Base-by-base conservation (phyloP, 1,140 invertebrate genomes). In the Callitettix versicolor region DNA sequence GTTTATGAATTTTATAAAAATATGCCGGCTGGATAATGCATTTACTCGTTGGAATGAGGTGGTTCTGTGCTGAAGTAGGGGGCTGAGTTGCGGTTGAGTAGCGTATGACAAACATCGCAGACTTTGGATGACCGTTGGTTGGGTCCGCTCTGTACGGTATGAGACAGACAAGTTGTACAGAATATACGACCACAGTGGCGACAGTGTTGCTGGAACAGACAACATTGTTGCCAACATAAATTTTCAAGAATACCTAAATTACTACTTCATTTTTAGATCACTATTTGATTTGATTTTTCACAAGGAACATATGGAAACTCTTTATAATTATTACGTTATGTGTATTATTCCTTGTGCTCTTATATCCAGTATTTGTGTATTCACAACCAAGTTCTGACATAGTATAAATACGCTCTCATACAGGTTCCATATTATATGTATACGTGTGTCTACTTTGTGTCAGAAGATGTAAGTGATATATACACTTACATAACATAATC, bases 61-160 rank as follows among this genome's bases (percentile, higher is more conserved):
- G 86, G 83, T 68, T 89, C 85, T 55, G 84, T 88, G 72, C 90
- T 93, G 74, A 97, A 97, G 75, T 95, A 96, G 40, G 93, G 93
- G 61, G 92, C 89, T 41, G 89, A 86, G 72, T 95, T 84, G 65
- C 85, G 86, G 63, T 91, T 92, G 63, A 98, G 82, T 61, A 98
- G 78, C 26, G 95, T 98, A 76, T 96, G 91, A 76, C 95, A 98
- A 52, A 98, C 91, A 73, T 90, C 82, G 78, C 95, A 99, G 53
- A 99, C 95, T 71, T 85, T 83, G 43, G 89, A 87, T 44, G 82
- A 80, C 63, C 88, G 77, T 60, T 83, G 77, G 62, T 90, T 86
- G 53, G 92, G 92, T 49, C 95, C 95, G 65, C 88, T 88, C 58
- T 77, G 74, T 54, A 98, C 91, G 36, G 75, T 77, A 70, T 89